Evolutionary conservation across 2,797 vertebrate species (phyloP).

Genomic region (Epinephelus malabaricus): DNA sequence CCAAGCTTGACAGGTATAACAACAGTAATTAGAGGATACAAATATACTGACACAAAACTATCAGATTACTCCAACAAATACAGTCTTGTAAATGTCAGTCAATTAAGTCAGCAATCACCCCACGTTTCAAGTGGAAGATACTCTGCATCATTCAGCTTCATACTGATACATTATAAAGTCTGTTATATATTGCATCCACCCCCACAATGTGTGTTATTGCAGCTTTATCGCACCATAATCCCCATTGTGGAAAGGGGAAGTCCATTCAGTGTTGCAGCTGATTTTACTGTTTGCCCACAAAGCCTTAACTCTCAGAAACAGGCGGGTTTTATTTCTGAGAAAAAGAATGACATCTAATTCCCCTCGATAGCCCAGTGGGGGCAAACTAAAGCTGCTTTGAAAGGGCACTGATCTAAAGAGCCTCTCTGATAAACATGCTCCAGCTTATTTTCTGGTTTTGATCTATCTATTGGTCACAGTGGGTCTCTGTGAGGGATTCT

Average conservation of each 20-base stretch:
- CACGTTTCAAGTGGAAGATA: neutral
- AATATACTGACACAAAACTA: neutral
- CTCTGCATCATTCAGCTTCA: neutral
- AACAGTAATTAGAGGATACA: neutral
- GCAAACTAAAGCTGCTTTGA: conserved; percentile 81
- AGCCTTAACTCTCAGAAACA: conserved; percentile 75
- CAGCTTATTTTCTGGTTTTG: conserved; percentile 75
- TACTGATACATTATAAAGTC: conserved; percentile 29
- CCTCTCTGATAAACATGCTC: conserved; percentile 71
- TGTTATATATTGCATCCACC: conserved; percentile 39
- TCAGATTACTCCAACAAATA: neutral
- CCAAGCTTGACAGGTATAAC: neutral
- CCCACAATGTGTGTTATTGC: conserved; percentile 51
- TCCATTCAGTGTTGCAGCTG: conserved; percentile 45
- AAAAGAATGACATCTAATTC: conserved; percentile 83
- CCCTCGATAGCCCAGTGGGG: conserved; percentile 71
- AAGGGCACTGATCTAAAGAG: conserved; percentile 79
- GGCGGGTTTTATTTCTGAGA: conserved; percentile 68
- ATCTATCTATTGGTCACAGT: conserved; percentile 74
- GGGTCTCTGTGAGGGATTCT: conserved; percentile 66
- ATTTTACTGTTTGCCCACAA: conserved; percentile 74
- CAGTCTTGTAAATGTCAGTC: neutral
- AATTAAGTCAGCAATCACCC: neutral
- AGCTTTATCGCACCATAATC: conserved; percentile 78
- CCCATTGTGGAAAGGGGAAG: conserved; percentile 61